phyloP scores from a whole-genome alignment of 2,888 invertebrate species.

The Cheilosia vulpina region DNA sequence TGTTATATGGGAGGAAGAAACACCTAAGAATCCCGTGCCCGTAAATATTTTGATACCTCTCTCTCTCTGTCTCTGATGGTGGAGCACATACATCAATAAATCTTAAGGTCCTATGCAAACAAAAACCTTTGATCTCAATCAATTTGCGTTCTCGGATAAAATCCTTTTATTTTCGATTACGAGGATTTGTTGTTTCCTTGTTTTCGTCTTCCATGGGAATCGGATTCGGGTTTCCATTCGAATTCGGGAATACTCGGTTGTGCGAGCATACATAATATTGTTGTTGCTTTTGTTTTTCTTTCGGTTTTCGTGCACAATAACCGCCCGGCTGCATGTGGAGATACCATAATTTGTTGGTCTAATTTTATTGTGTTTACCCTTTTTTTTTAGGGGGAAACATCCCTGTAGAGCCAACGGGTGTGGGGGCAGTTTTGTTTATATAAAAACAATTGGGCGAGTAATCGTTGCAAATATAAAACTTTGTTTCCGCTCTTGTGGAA shows the following conservation, averaged over 20 bases:
- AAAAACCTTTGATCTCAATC: conserved; percentile 76
- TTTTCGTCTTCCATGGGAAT: conserved; percentile 21
- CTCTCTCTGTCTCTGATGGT: conserved; percentile 8
- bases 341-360: conserved; percentile 69
- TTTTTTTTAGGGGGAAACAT: conserved; percentile 51
- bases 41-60: neutral
- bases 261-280: conserved; percentile 1
- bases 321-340: conserved; percentile 47
- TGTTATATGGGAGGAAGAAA: conserved; percentile 31
- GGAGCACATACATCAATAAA: conserved; percentile 68
- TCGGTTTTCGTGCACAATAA: conserved; percentile 46
- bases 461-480: conserved; percentile 52
- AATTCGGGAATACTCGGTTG: conserved; percentile 21
- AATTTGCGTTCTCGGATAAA: conserved; percentile 74
- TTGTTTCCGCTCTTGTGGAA: conserved; percentile 24
- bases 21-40: conserved; percentile 35
- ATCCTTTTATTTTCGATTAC: conserved; percentile 75
- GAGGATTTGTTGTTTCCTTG: conserved; percentile 68
- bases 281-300: conserved; percentile 22
- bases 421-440: conserved; percentile 37
- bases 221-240: conserved; percentile 2
- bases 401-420: neutral
- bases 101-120: conserved; percentile 75
- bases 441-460: conserved; percentile 48
- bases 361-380: conserved; percentile 71